Evolutionary conservation across 2,888 invertebrate genomes (phyloP).

Genomic region (Nephrocerus scutellatus): DNA sequence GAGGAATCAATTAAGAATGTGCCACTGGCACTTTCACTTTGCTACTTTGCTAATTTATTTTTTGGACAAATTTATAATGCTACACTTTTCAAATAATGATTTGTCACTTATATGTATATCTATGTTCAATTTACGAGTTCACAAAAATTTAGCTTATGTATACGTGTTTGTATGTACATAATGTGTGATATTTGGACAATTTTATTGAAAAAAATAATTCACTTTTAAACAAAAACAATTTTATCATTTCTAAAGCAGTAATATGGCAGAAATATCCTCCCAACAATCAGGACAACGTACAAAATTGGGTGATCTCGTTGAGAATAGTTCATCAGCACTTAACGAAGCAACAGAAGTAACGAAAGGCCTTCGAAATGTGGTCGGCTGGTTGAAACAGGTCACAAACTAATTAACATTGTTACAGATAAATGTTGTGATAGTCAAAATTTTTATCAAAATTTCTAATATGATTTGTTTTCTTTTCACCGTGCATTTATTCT

Average conservation of each 20-base stretch:
- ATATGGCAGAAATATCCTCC: constrained; percentile 31
- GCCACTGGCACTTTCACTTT: too few relatives aligned
- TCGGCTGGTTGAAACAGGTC: constrained; percentile 78
- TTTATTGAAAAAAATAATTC: too few relatives aligned
- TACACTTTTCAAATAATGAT: too few relatives aligned
- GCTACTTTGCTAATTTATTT: too few relatives aligned
- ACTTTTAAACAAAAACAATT: constrained; percentile 6
- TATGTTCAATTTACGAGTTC: too few relatives aligned
- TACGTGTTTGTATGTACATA: too few relatives aligned
- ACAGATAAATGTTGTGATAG: constrained; percentile 9
- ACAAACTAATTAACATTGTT: constrained; percentile 18
- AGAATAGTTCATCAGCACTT: constrained; percentile 61
- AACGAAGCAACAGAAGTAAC: constrained; percentile 49
- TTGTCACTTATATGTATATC: too few relatives aligned
- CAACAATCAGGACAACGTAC: constrained; percentile 56
- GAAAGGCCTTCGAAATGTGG: constrained; percentile 68
- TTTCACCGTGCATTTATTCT: constrained; percentile 5
- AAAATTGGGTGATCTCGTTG: constrained; percentile 67
- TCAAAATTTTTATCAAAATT: too few relatives aligned
- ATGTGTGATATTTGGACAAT: too few relatives aligned
- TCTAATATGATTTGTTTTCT: constrained; percentile 3
- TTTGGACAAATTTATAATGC: too few relatives aligned
- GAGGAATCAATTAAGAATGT: too few relatives aligned
- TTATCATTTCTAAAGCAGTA: constrained; percentile 22
- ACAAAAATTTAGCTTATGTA: too few relatives aligned